These are phyloP conservation scores for Pristionchus maxplancki DNA, from an alignment of 2,888 invertebrate species.

Conservation along the genomic window DNA sequence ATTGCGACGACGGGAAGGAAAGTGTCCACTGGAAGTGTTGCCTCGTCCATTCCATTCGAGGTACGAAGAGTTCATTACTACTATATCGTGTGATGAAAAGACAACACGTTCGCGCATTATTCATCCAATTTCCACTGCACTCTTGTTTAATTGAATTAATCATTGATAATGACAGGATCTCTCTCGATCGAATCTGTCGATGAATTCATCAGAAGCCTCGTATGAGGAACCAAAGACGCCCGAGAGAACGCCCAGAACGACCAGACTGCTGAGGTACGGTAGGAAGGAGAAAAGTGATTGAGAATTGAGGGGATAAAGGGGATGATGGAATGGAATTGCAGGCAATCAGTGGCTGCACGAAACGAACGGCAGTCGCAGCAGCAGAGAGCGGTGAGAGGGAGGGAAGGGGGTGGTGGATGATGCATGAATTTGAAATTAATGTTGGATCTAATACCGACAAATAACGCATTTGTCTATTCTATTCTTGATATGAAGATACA, in stretches of 20 bases:
- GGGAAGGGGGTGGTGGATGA: not conserved
- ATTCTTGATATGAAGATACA: not conserved
- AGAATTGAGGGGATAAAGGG: not conserved
- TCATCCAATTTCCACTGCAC: not conserved
- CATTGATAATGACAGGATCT: not conserved
- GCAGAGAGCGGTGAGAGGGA: conserved; percentile 25
- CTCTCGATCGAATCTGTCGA: not conserved
- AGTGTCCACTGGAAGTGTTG: not conserved
- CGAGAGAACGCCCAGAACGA: conserved; percentile 14
- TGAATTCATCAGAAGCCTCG: not conserved
- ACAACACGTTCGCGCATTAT: not conserved
- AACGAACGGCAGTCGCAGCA: conserved; percentile 7
- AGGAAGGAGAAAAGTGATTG: not conserved
- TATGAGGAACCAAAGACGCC: conserved; percentile 16
- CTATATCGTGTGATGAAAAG: too few species aligned
- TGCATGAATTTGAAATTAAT: not conserved
- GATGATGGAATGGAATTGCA: not conserved
- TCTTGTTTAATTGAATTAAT: not conserved
- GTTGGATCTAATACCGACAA: not conserved
- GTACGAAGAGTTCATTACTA: too few species aligned
- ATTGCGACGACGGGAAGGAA: not conserved
- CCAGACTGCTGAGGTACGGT: conserved; percentile 16
- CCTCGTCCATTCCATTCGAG: conserved; percentile 13
- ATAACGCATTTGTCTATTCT: not conserved
- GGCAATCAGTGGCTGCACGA: not conserved